Percentiles rank a stretch among this genome's conserved stretches.
Conservation (phyloP, 2,113 vertebrate genomes). For the Chelonoidis abingdonii region DNA sequence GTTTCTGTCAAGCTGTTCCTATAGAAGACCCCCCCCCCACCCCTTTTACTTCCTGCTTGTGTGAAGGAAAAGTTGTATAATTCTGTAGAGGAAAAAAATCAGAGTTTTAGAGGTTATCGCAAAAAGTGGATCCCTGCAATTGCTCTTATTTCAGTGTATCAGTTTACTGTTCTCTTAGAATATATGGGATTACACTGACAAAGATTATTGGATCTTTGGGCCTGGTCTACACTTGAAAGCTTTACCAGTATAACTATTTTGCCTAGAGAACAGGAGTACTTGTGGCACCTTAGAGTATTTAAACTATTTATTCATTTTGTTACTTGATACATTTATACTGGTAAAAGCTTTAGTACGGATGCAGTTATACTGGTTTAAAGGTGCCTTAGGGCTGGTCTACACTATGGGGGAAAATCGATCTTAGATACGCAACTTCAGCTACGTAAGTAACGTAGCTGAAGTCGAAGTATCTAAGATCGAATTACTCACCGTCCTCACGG, state of each 20-base stretch:
- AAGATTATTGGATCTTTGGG: neutral
- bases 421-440: too few relatives aligned
- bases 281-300: neutral
- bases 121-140: neutral
- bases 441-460: too few relatives aligned
- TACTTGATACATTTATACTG: neutral
- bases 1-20: neutral
- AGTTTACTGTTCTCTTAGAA: accelerated
- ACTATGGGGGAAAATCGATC: too few relatives aligned
- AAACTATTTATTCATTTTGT: neutral
- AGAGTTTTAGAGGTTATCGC: neutral
- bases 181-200: neutral
- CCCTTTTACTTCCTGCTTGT: neutral
- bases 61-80: neutral
- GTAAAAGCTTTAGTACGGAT: neutral
- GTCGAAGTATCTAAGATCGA: too few relatives aligned
- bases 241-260: neutral
- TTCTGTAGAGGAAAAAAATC: neutral
- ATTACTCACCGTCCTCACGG: too few relatives aligned
- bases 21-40: neutral
- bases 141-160: neutral
- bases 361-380: neutral
- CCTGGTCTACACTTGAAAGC: neutral
- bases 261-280: too few relatives aligned
- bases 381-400: neutral